Evolutionary conservation across 2,888 invertebrate genomes (phyloP).

Genomic region (Labia minor): DNA sequence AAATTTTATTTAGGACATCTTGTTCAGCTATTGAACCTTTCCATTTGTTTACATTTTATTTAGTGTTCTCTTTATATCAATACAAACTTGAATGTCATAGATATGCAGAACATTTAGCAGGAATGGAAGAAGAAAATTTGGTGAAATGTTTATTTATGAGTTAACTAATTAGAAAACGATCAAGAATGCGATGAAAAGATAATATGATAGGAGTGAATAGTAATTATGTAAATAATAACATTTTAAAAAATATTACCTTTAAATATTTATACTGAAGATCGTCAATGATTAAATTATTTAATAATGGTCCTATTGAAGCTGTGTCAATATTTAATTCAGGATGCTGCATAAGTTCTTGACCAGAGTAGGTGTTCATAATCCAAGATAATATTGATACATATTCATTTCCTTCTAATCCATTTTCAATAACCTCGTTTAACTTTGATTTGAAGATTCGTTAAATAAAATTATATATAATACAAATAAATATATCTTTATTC

Average conservation of each 20-base stretch:
- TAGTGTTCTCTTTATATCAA: too few species aligned
- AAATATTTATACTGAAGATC: constrained; percentile 74
- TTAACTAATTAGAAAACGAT: too few species aligned
- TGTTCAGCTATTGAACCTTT: too few species aligned
- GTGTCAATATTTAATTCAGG: constrained; percentile 70
- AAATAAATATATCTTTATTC: constrained; percentile 14
- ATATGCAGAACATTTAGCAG: too few species aligned
- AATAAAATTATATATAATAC: constrained; percentile 18
- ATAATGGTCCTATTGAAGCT: constrained; percentile 59
- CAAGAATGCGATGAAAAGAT: too few species aligned
- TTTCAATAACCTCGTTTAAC: constrained; percentile 78
- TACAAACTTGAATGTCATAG: too few species aligned
- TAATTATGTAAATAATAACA: too few species aligned
- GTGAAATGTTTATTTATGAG: too few species aligned
- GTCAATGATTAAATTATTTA: constrained; percentile 62
- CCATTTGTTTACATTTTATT: too few species aligned
- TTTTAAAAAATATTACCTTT: constrained; percentile 38
- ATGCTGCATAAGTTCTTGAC: constrained; percentile 77
- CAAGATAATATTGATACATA: constrained; percentile 88
- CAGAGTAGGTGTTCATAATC: constrained; percentile 83
- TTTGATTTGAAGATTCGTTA: constrained; percentile 32
- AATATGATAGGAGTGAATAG: too few species aligned
- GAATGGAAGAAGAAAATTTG: too few species aligned
- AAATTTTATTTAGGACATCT: too few species aligned
- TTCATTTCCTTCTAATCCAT: constrained; percentile 89